A percentile compares a stretch with the other conserved stretches of the same genome.
phyloP scores from a whole-genome alignment of 2,113 vertebrate genomes.

The Lichenostomus cassidix region DNA sequence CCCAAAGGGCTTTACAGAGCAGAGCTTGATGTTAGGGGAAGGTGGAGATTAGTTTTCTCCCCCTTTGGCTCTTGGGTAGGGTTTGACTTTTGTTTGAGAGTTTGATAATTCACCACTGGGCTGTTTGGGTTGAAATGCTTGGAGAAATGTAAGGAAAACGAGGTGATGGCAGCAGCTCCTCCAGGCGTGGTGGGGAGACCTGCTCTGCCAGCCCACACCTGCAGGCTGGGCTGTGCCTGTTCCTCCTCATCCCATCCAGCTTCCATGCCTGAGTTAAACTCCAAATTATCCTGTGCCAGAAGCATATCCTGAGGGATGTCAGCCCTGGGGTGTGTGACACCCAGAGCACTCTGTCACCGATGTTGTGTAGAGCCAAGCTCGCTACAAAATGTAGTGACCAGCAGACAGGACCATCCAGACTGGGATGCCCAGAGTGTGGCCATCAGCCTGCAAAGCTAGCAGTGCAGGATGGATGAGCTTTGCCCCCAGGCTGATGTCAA shows the following conservation, averaged over 20 bases:
- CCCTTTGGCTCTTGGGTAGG: neutral
- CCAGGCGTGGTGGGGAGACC: fast-evolving
- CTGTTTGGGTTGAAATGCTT: neutral
- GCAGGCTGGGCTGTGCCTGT: neutral
- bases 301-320: neutral
- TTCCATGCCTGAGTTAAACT: neutral
- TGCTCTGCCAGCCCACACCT: neutral
- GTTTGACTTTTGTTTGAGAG: neutral
- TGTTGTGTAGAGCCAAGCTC: fast-evolving
- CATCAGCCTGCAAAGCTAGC: neutral
- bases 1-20: neutral
- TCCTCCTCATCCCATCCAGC: neutral
- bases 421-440: neutral
- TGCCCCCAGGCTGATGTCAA: neutral
- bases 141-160: neutral
- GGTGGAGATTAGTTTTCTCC: neutral
- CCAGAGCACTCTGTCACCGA: fast-evolving
- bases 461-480: neutral
- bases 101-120: neutral
- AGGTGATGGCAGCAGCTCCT: neutral
- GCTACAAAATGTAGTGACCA: fast-evolving
- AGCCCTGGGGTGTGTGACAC: neutral
- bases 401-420: neutral
- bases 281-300: neutral
- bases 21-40: neutral